Evolutionary conservation across 2,797 vertebrate genomes (phyloP), one percentile per base, ranked within the genome.

Genomic region (Myoxocephalus aenaeus): DNA sequence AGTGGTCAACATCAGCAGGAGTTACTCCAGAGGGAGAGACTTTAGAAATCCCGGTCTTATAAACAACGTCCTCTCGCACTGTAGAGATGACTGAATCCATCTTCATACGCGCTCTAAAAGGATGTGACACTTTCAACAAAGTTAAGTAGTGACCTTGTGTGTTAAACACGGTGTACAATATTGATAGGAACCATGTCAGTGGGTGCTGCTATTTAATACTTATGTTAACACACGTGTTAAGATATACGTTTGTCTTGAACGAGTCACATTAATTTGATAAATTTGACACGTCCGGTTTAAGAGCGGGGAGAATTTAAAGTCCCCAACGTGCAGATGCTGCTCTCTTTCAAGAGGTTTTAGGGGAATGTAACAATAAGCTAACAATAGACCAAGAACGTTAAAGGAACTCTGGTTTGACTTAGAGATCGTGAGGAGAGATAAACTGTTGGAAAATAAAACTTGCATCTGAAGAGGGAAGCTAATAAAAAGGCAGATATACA

Each of bases 61-160:
- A 88, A 92, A 90, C 87, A 89, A 62, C 2, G 14, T 71, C 34
- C 20, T 73, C 69, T 81, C 10, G 13, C 40, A 2, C 61, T 20
- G 48, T 10, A 18, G 65, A 68, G 40, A 61, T 0, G 63, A 56
- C 48, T 7, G 50, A 66, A 85, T 85, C 73, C 75, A 76, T 86
- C 79, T 84, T 82, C 70, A 82, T 84, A 34, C 59, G 46, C 70
- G 76, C 40, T 59, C 73, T 68, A 7, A 75, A 67, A 79, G 77
- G 82, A 90, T 77, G 81, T 77, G 82, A 86, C 80, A 53, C 66
- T 86, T 76, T 79, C 69, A 81, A 73, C 78, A 79, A 80, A 80
- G 68, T 71, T 7, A 70, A 84, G 75, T 50, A 48, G 2, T 4
- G 70, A 74, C 73, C 64, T 68, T 0, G 51, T 64, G n/a, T 62